Conservation (phyloP, 2,888 invertebrate species). For the Zaprionus obscuricornis region DNA sequence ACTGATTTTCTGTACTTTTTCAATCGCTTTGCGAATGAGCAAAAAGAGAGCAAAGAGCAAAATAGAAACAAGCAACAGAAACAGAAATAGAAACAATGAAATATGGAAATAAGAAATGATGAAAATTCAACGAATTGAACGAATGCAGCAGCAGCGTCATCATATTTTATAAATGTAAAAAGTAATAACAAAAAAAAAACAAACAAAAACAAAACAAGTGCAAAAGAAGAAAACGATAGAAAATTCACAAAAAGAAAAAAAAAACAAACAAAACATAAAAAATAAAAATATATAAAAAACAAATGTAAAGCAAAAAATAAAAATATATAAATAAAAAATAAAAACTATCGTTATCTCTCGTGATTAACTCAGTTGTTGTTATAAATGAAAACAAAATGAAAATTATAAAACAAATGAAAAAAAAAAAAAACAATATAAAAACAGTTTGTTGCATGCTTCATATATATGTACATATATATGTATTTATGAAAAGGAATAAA, state of each 20-base stretch:
- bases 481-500: slow-evolving; percentile 9
- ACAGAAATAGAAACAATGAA: too few relatives aligned
- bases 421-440: slow-evolving; percentile 1
- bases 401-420: slow-evolving; percentile 6
- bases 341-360: slow-evolving; percentile 76
- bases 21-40: slow-evolving; percentile 10
- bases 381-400: slow-evolving; percentile 52
- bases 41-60: slow-evolving; percentile 5
- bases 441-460: too few relatives aligned
- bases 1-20: slow-evolving; percentile 45
- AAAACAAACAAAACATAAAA: slow-evolving; percentile 23
- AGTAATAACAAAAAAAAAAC: too few relatives aligned
- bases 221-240: slow-evolving; percentile 30
- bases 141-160: too few relatives aligned
- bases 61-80: too few relatives aligned
- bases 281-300: slow-evolving; percentile 13
- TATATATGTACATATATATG: slow-evolving; percentile 38
- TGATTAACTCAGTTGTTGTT: slow-evolving; percentile 77
- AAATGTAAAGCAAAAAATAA: slow-evolving; percentile 9
- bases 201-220: slow-evolving; percentile 31
- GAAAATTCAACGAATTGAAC: slow-evolving; percentile 56
- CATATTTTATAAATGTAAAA: slow-evolving; percentile 51
- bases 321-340: slow-evolving; percentile 27
- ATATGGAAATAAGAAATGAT: not conserved
- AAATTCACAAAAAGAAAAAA: too few relatives aligned